Percentiles rank a stretch among this genome's conserved stretches.
These are phyloP conservation scores for Pangasianodon hypophthalmus DNA, from an alignment of 2,113 vertebrate genomes.

Conservation along the genomic window DNA sequence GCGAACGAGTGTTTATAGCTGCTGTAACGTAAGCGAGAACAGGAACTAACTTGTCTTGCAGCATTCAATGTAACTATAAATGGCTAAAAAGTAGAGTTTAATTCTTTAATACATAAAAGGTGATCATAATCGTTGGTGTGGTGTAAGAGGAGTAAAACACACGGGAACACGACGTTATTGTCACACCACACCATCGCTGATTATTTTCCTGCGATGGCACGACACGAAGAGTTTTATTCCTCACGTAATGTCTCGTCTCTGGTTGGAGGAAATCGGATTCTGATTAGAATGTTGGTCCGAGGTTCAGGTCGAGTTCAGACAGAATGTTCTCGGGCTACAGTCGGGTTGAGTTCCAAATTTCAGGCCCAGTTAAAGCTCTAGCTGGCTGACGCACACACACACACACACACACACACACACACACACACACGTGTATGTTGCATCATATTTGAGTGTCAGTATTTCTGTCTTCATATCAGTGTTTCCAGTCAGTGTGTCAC, in stretches of 20 bases:
- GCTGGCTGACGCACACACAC: not conserved
- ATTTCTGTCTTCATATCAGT: not conserved
- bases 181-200: not conserved
- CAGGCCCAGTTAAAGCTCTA: not conserved
- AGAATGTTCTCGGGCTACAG: not conserved
- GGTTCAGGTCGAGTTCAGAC: not conserved
- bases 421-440: not conserved
- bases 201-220: not conserved
- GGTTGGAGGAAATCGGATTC: not conserved
- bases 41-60: no score
- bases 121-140: not conserved
- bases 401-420: not conserved
- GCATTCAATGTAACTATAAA: not conserved
- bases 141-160: not conserved
- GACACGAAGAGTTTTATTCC: not conserved
- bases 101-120: not conserved
- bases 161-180: no score
- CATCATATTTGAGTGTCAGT: not conserved
- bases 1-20: no score
- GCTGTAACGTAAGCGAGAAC: no score
- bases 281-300: not conserved
- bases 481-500: not conserved
- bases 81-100: not conserved
- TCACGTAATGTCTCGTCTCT: not conserved
- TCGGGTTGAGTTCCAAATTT: not conserved